phyloP scores from a whole-genome alignment of 2,113 vertebrate genomes.

The Monarcha castaneiventris region DNA sequence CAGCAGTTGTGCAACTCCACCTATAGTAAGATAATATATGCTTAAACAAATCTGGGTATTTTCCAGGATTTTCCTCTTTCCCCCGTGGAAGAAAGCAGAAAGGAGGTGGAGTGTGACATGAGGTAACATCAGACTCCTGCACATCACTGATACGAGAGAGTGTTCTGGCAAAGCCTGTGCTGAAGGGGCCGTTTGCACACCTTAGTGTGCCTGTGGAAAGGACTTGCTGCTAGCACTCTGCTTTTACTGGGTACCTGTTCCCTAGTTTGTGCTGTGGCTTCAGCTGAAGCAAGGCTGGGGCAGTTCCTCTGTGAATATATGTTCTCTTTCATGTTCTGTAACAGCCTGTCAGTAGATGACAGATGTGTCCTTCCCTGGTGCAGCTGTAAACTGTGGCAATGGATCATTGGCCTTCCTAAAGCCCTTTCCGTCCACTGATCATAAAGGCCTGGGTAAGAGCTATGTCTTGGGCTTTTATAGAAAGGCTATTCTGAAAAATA shows the following conservation, averaged over 20 bases:
- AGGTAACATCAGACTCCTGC: not conserved
- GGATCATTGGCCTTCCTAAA: not conserved
- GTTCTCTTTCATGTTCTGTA: not conserved
- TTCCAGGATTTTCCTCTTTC: not conserved
- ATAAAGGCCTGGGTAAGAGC: not conserved
- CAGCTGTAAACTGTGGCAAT: not conserved
- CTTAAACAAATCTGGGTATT: not conserved
- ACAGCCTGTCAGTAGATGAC: not conserved
- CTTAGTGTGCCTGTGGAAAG: not conserved
- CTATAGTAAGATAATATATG: not conserved
- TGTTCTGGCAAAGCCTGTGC: not conserved
- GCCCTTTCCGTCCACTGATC: not conserved
- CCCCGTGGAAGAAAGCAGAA: not conserved
- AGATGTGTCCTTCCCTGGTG: not conserved
- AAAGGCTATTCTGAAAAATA: not conserved
- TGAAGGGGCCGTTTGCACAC: not conserved
- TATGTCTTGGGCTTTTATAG: not conserved
- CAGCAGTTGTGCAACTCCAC: not conserved
- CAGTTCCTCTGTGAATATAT: not conserved
- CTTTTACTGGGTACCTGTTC: not conserved
- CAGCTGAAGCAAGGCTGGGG: not conserved
- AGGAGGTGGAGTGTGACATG: not conserved
- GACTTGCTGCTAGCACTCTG: not conserved
- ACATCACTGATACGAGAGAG: too few relatives aligned
- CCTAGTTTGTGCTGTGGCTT: not conserved